Evolutionary conservation across 2,797 vertebrate species (phyloP), one percentile per base, ranked within the genome.

Genomic region (Pterois miles): DNA sequence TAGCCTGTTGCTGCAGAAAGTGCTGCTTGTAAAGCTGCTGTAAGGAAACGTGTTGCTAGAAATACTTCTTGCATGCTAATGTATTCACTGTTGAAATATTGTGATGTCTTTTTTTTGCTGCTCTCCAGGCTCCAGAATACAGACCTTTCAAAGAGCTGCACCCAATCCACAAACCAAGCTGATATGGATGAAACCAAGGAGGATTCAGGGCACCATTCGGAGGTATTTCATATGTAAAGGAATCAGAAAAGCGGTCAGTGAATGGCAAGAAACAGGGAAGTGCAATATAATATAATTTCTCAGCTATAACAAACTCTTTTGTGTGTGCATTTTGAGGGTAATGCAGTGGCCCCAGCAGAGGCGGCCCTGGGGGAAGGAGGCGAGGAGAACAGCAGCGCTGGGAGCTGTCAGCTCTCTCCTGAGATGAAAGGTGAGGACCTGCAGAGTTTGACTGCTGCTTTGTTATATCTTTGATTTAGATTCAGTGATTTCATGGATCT

Each of bases 341-440:
- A 94, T 90, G 91, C 95, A 68, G 87, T 94, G 88, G 89, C 85
- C 50, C 85, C 91, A 50, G 84, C 85, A 65, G 94, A 90, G 84
- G 84, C 74, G 9, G 76, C 86, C 81, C 76, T 54, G 6, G 89
- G 92, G 75, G 96, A 95, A 40, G 96, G 96, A 82, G 92, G 94
- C 9, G 92, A 96, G 70, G 97, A 96, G 95, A 97, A 96, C 93
- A 95, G 94, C 87, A 94, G 95, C 4, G 93, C 96, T 84, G 96
- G 96, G 80, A 96, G 92, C 73, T 95, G 96, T 87, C 92, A 89
- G 87, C 94, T 80, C 93, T 96, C 89, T 77, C 56, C 78, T 58
- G 94, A 96, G 80, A 93, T 85, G 60, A 95, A 95, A 95, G 92
- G 95, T 96, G 84, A 90, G 91, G 69, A 64, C 40, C 81, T 69